phyloP scores from a whole-genome alignment of 2,797 vertebrate genomes.

The Neoniphon sammara region DNA sequence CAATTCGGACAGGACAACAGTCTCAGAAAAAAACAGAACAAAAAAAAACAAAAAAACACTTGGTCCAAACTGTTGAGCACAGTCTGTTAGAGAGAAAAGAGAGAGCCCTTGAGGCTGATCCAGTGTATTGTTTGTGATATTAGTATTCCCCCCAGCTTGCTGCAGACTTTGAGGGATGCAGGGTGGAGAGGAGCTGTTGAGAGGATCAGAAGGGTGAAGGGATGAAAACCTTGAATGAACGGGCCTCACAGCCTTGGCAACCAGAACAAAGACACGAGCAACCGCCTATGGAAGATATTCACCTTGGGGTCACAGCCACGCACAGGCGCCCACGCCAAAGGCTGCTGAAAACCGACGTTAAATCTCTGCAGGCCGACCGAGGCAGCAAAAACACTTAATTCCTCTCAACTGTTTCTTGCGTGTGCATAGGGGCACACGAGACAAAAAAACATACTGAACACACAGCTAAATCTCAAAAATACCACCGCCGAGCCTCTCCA shows the following conservation, averaged over 20 bases:
- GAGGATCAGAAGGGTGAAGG: slow-evolving; percentile 43
- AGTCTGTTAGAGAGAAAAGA: not conserved
- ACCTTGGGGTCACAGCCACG: slow-evolving; percentile 21
- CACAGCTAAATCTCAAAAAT: slow-evolving; percentile 45
- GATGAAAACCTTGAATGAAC: slow-evolving; percentile 45
- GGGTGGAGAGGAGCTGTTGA: not conserved
- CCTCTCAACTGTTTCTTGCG: not conserved
- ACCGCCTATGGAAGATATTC: slow-evolving; percentile 25
- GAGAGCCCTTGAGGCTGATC: not conserved
- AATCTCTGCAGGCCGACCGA: not conserved
- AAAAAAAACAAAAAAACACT: no score
- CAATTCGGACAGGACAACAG: slow-evolving; percentile 5
- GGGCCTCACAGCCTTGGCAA: slow-evolving; percentile 47
- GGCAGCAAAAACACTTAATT: not conserved
- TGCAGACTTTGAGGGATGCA: slow-evolving; percentile 36
- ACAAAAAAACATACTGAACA: slow-evolving; percentile 24
- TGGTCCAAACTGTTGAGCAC: not conserved
- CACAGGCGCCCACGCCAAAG: not conserved
- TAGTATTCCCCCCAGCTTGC: slow-evolving; percentile 59
- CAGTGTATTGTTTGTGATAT: slow-evolving; percentile 39
- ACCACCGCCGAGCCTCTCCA: slow-evolving; percentile 34
- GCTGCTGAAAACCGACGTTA: slow-evolving; percentile 10
- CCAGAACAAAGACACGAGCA: slow-evolving; percentile 53
- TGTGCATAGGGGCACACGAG: not conserved
- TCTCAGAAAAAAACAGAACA: not conserved